Percentiles rank a stretch among this genome's conserved stretches.
Conservation (phyloP, 2,888 invertebrate genomes). For the Agelastica alni region DNA sequence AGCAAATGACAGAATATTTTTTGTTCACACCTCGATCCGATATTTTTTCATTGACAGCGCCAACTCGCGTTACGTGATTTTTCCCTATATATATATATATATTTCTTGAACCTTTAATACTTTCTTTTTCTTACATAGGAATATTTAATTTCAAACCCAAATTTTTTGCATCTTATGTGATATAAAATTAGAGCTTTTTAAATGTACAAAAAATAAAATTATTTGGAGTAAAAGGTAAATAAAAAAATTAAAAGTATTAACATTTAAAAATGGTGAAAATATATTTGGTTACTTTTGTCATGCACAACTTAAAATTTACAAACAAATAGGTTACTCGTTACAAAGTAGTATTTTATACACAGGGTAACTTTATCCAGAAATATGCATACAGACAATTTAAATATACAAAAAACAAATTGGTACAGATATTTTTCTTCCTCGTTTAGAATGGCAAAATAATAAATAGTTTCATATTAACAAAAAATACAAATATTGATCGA, state of each 20-base stretch:
- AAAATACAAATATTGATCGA: slow-evolving; percentile 7
- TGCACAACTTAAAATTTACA: slow-evolving; percentile 41
- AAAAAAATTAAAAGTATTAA: slow-evolving; percentile 36
- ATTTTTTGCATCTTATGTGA: too few relatives aligned
- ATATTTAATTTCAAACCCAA: too few relatives aligned
- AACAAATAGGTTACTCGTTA: slow-evolving; percentile 35
- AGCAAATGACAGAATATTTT: too few relatives aligned
- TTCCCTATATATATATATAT: too few relatives aligned
- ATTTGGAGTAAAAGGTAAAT: too few relatives aligned
- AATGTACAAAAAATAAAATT: too few relatives aligned
- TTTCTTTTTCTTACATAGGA: too few relatives aligned
- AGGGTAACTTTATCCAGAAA: slow-evolving; percentile 26
- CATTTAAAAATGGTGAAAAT: slow-evolving; percentile 54
- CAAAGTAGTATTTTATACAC: slow-evolving; percentile 30
- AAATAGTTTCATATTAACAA: slow-evolving; percentile 14
- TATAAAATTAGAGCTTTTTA: too few relatives aligned
- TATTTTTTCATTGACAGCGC: too few relatives aligned
- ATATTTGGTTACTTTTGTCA: slow-evolving; percentile 44
- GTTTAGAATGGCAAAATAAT: slow-evolving; percentile 18
- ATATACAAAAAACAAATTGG: slow-evolving; percentile 11
- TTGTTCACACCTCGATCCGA: too few relatives aligned
- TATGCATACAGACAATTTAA: slow-evolving; percentile 17
- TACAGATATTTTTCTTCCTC: neutral
- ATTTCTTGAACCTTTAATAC: too few relatives aligned
- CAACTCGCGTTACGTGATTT: too few relatives aligned